Conservation (phyloP, 2,888 invertebrate species). For the Laspeyria flexula region DNA sequence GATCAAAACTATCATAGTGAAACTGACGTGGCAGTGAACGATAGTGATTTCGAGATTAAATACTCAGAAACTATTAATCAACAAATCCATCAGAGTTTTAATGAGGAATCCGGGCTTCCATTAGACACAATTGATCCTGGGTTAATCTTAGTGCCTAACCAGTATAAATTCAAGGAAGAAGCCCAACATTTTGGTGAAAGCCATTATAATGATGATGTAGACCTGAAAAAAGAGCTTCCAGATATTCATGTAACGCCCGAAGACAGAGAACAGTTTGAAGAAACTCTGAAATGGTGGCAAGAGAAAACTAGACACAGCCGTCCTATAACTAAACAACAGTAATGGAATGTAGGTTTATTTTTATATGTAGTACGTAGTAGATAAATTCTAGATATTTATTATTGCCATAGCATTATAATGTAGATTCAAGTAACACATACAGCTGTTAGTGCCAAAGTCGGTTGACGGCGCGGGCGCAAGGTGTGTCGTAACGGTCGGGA, state of each 20-base stretch:
- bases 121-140: constrained; percentile 67
- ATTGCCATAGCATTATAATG: constrained; percentile 55
- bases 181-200: constrained; percentile 69
- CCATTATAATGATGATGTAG: constrained; percentile 77
- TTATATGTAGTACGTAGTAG: constrained; percentile 16
- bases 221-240: constrained; percentile 79
- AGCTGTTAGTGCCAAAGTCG: constrained; percentile 82
- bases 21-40: constrained; percentile 69
- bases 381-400: constrained; percentile 59
- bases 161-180: constrained; percentile 72
- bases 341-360: constrained; percentile 29
- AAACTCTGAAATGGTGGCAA: constrained; percentile 84
- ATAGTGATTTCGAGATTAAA: constrained; percentile 78
- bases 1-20: constrained; percentile 76
- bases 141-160: constrained; percentile 62
- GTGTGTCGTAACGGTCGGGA: constrained; percentile 77
- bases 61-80: constrained; percentile 77
- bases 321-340: constrained; percentile 51
- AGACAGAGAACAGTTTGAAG: constrained; percentile 80
- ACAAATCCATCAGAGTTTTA: constrained; percentile 61
- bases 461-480: constrained; percentile 74
- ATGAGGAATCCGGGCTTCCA: constrained; percentile 56
- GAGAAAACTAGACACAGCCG: constrained; percentile 76
- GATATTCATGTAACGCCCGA: constrained; percentile 81
- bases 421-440: constrained; percentile 77